Base-by-base conservation (phyloP, 2,797 vertebrate species). In the Uromys caudimaculatus region DNA sequence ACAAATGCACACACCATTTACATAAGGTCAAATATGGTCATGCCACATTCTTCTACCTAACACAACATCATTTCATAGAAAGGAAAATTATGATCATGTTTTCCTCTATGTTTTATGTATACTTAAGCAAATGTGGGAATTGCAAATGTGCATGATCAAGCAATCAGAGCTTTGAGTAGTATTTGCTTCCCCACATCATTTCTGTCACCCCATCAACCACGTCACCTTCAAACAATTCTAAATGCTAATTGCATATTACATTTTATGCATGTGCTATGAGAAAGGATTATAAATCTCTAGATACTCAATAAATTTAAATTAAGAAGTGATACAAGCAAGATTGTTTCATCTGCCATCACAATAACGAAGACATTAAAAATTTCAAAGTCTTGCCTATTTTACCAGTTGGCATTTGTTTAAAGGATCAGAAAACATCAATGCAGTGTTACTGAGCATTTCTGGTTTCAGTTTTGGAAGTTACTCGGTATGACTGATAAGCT, bases 381-480 rank as follows among this genome's bases (percentile, higher is more conserved):
- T 83, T 96, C 17, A 84, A 96, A 96, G 75, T 21, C 89, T 93
- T 93, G 87, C 86, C 58, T 67, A 58, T 88, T 94, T 94, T 95
- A 94, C 27, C 82, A 85, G 12, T 89, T 95, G 93, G 88, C 76
- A 75, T 27, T 94, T 87, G 41, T 91, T 93, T 79, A 93, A 97
- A 96, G 67, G 35, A 78, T 78, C 81, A 79, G 85, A 87, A 81
- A 90, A 90, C 32, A 88, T 67, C 67, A 58, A 13, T 58, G 44
- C 9, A 32, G 52, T 38, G 29, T 79, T 76, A 4, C 9, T 75
- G n/a, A 91, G n/a, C 58, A 60, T 94, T 92, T 97, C 82, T 90
- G 29, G 41, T 94, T 90, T 91, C 73, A 44, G 62, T 95, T 97
- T 89, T 44, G 16, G 35, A 91, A 85, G 21, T 82, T 8, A 81